phyloP scores from a whole-genome alignment of 2,113 vertebrate species.

The Tonatia bakeri region DNA sequence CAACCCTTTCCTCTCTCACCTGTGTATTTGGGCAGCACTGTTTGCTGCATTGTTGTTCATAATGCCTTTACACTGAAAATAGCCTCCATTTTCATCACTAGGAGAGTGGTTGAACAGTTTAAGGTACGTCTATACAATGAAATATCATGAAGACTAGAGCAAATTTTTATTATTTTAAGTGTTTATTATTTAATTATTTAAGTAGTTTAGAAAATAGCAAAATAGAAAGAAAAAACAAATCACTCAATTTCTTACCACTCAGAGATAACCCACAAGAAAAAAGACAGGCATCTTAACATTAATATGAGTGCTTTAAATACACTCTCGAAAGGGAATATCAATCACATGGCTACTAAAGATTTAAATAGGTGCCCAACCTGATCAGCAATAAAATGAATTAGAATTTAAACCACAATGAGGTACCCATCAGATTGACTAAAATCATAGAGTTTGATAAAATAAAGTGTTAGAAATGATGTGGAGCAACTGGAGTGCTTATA shows the following conservation, averaged over 20 bases:
- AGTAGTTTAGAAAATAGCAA: neutral
- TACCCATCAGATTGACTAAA: neutral
- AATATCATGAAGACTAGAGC: neutral
- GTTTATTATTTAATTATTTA: neutral
- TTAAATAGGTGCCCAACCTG: neutral
- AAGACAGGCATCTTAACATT: neutral
- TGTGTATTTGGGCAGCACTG: neutral
- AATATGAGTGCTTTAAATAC: neutral
- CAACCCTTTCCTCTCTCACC: neutral
- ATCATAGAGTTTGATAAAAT: neutral
- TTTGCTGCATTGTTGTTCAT: neutral
- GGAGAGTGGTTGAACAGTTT: neutral
- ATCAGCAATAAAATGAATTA: neutral
- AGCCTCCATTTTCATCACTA: neutral
- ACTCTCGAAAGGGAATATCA: neutral
- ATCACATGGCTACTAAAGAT: neutral
- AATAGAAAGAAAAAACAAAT: neutral
- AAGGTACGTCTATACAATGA: neutral
- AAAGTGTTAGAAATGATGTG: neutral
- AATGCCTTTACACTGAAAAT: neutral
- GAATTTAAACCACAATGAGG: neutral
- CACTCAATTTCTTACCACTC: neutral
- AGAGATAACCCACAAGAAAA: neutral
- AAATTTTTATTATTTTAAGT: neutral
- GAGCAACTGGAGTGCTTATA: neutral